Conservation (phyloP, 2,113 vertebrate species). For the Perca flavescens region DNA sequence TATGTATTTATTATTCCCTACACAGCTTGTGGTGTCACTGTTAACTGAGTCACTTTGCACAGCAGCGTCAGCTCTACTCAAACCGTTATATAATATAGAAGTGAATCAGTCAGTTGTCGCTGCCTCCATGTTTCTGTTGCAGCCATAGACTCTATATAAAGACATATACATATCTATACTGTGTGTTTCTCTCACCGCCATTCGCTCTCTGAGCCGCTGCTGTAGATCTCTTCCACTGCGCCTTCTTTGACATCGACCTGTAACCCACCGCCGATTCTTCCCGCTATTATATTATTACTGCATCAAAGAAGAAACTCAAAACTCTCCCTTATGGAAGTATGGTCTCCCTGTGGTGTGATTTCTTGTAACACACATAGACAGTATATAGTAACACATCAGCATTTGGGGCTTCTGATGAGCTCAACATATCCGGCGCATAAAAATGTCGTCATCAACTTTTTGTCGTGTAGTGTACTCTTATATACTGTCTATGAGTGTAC, state of each 20-base stretch:
- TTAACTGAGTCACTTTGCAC: neutral
- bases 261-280: neutral
- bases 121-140: neutral
- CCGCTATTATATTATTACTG: neutral
- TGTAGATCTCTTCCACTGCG: conserved; percentile 19
- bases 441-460: conserved; percentile 40
- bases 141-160: too few relatives aligned
- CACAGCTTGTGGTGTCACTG: neutral
- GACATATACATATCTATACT: too few relatives aligned
- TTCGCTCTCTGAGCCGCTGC: conserved; percentile 49
- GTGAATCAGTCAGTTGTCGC: neutral
- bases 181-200: conserved; percentile 73
- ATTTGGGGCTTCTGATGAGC: neutral
- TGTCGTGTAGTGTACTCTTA: neutral
- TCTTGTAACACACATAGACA: conserved; percentile 77
- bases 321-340: neutral
- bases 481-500: too few relatives aligned
- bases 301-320: neutral
- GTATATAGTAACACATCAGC: conserved; percentile 84
- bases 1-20: neutral
- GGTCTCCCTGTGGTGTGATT: neutral
- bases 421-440: conserved; percentile 68
- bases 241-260: conserved; percentile 57
- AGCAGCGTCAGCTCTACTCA: neutral
- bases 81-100: neutral